phyloP scores from a whole-genome alignment of 2,888 invertebrate species.

The Leucania comma region DNA sequence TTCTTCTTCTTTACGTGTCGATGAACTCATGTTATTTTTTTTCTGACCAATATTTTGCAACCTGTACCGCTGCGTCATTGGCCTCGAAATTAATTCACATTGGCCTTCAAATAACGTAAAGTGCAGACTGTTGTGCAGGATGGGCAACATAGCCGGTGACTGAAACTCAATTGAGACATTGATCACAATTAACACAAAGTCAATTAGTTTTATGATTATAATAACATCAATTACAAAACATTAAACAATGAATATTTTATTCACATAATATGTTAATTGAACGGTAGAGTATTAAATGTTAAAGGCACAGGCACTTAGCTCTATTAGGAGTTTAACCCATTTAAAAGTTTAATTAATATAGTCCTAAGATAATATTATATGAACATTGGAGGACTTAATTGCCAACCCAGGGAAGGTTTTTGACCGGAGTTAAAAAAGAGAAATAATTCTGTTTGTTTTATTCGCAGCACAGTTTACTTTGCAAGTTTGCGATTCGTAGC shows the following conservation, averaged over 20 bases:
- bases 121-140: too few species aligned
- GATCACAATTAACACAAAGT: constrained; percentile 6
- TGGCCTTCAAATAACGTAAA: too few species aligned
- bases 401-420: constrained; percentile 71
- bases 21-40: too few species aligned
- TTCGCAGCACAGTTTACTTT: constrained; percentile 50
- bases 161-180: too few species aligned
- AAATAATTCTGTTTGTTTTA: constrained; percentile 48
- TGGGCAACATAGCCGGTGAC: too few species aligned
- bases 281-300: constrained; percentile 38
- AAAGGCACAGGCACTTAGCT: constrained; percentile 57
- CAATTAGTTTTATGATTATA: neutral
- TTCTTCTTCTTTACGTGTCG: too few species aligned
- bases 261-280: constrained; percentile 43
- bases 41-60: too few species aligned
- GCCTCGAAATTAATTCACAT: too few species aligned
- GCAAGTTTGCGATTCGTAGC: constrained; percentile 34
- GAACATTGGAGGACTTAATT: constrained; percentile 72
- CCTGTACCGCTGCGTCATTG: too few species aligned
- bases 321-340: constrained; percentile 68
- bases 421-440: constrained; percentile 66
- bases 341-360: constrained; percentile 81
- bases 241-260: constrained; percentile 40
- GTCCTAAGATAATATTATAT: constrained; percentile 82
- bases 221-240: constrained; percentile 32